Conservation (phyloP, 2,797 vertebrate genomes). For the Pangasius macronema region DNA sequence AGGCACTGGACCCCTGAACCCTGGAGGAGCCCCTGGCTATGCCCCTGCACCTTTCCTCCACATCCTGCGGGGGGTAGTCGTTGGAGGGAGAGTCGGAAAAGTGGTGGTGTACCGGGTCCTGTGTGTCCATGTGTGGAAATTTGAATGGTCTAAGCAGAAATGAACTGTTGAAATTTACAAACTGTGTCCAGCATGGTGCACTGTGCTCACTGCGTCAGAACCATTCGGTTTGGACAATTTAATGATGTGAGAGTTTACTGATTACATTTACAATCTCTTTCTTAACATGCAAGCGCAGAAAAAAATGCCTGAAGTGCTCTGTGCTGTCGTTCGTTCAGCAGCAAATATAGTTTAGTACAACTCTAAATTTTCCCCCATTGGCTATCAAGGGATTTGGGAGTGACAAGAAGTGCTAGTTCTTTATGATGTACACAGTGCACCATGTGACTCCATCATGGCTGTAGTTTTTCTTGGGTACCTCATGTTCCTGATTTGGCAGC, state of each 20-base stretch:
- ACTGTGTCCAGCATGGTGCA: background rate
- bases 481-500: background rate
- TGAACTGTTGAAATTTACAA: background rate
- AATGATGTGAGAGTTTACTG: background rate
- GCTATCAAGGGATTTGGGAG: background rate
- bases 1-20: slow-evolving; percentile 87
- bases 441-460: background rate
- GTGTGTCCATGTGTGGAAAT: no score
- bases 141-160: background rate
- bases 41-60: slow-evolving; percentile 90
- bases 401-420: background rate
- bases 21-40: slow-evolving; percentile 86
- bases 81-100: no score
- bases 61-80: no score
- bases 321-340: background rate
- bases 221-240: background rate
- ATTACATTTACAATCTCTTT: background rate
- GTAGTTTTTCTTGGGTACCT: background rate
- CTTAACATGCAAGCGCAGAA: background rate
- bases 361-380: background rate
- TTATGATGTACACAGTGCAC: background rate
- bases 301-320: background rate
- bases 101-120: no score
- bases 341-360: background rate
- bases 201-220: background rate